A percentile compares a stretch with the other conserved stretches of the same genome.
phyloP scores from a whole-genome alignment of 2,888 invertebrate species.

The Eupithecia abbreviata region DNA sequence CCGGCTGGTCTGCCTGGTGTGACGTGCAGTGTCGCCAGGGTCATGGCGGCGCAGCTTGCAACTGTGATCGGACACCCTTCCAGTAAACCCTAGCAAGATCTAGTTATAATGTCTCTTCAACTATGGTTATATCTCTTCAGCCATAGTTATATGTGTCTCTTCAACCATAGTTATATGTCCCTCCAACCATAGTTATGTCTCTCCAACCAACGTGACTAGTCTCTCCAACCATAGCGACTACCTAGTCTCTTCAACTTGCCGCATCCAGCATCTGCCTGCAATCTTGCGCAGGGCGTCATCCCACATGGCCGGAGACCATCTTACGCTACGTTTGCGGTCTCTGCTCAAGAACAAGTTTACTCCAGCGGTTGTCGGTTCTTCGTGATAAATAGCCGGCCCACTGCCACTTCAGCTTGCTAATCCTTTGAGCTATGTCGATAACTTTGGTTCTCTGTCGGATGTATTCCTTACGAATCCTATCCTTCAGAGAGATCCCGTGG shows the following conservation, averaged over 20 bases:
- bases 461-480: too few species aligned
- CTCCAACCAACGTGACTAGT: background rate
- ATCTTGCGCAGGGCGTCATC: too few species aligned
- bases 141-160: background rate
- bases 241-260: background rate
- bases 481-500: too few species aligned
- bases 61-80: conserved; percentile 88
- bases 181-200: background rate
- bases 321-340: too few species aligned
- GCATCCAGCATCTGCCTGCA: too few species aligned
- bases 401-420: too few species aligned
- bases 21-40: conserved; percentile 86
- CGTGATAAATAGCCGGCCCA: too few species aligned
- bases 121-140: background rate
- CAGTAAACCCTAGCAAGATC: conserved; percentile 46
- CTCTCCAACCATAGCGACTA: background rate
- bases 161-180: background rate
- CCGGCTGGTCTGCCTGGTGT: conserved; percentile 87
- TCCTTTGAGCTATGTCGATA: too few species aligned
- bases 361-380: too few species aligned
- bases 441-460: too few species aligned
- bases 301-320: too few species aligned
- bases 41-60: conserved; percentile 90
- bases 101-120: background rate
- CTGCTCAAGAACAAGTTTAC: too few species aligned